Evolutionary conservation across 1,140 invertebrate genomes (phyloP), one percentile per base, ranked within the genome.

Genomic region (Cherax destructor): DNA sequence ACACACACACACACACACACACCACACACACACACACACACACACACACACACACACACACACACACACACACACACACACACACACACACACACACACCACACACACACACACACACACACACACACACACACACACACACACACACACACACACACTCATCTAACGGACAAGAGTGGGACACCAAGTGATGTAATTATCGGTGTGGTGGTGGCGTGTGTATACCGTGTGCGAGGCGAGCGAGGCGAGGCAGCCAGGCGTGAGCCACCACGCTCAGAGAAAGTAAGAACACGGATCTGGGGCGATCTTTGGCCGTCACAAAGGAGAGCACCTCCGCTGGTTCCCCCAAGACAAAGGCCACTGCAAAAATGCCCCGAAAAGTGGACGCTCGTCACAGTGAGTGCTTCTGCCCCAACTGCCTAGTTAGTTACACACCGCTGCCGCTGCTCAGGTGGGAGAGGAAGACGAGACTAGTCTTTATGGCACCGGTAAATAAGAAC

Each of bases 61-160:
- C n/a, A n/a, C n/a, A n/a, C n/a, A n/a, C n/a, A n/a, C n/a, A n/a
- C n/a, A n/a, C n/a, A n/a, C n/a, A n/a, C n/a, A n/a, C n/a, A n/a
- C n/a, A n/a, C n/a, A n/a, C n/a, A n/a, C n/a, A n/a, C n/a, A n/a
- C n/a, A n/a, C n/a, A n/a, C n/a, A n/a, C n/a, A n/a, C n/a, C n/a
- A 79, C 77, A 79, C 47, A 79, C 77, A 79, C 30, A 79, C 24
- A 79, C 77, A 50, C 30, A 81, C 47, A 81, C 79, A 81, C 47
- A 50, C 47, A 81, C 79, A 81, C 47, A 74, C 72, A 74, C 72
- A 74, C 72, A 74, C 10, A 41, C 30, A 41, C 30, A 41, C 30
- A 41, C 30, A 41, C 2, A 41, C 30, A 76, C 2, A 41, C 30
- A 41, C 30, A 1, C 30, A 1, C 30, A 1, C 30, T 41, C 30